Base-by-base conservation (phyloP, 2,888 invertebrate genomes). In the Oligia fasciuncula region DNA sequence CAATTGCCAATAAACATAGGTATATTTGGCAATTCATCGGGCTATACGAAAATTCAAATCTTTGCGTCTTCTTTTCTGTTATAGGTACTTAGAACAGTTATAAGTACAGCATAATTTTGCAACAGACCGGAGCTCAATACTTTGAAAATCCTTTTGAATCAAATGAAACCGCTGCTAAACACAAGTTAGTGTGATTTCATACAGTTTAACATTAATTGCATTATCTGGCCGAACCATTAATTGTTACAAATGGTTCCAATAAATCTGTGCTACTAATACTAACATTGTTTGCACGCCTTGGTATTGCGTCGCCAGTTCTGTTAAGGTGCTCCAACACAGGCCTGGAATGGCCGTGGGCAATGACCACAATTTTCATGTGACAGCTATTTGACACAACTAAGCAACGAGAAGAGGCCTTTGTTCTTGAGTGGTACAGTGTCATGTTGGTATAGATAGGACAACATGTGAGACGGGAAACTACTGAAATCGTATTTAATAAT, bases 231-330 rank as follows among this genome's bases (percentile, higher is more conserved):
- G 51, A 75, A 60, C 66, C 83, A 75, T 82, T 83, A 86, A 83
- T 83, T 79, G 67, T 76, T 71, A 74, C 65, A 68, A 85, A 86
- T 84, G 73, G 84, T 14, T 6, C 72, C 76, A 71, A 79, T 79
- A 79, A 83, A 85, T 86, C 73, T 51, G 46, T 8, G 17, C 40
- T n/a, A 71, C 23, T 51, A 40, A 60, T 60, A 51, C 46, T 68
- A 54, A 71, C 70, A 67, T 68, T 79, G 73, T 79, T 79, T 35
- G 79, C 43, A n/a, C 5, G 79, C 65, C 29, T 71, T 29, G 51
- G 23, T 43, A 51, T 60, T 73, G 60, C 62, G 46, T 35, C 76
- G 83, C n/a, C 23, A 57, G 19, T 14, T 65, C 17, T 23, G n/a
- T 54, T 46, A 63, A 54, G 73, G 35, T 29, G 23, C n/a, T 11